These are phyloP conservation scores for Trilocha varians DNA, from an alignment of 2,888 invertebrate species.

Conservation along the genomic window DNA sequence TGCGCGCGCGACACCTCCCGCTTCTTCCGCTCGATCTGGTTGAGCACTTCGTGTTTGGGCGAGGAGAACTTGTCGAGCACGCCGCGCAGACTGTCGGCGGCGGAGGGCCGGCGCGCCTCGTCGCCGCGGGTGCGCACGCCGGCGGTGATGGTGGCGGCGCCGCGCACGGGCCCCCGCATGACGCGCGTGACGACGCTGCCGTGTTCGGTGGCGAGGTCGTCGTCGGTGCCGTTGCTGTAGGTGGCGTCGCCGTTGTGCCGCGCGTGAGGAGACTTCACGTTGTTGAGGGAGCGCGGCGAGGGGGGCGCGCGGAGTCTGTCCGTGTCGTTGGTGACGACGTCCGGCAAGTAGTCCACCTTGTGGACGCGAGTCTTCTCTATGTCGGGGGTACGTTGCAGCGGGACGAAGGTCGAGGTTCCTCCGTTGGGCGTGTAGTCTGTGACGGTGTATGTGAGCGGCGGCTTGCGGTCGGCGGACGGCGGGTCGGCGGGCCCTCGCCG, in stretches of 20 bases:
- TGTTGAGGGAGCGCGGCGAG: slow-evolving; percentile 17
- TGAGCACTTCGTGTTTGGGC: slow-evolving; percentile 39
- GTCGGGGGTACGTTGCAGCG: slow-evolving; percentile 64
- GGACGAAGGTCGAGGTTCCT: slow-evolving; percentile 55
- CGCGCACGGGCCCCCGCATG: slow-evolving; percentile 83
- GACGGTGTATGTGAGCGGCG: slow-evolving; percentile 53
- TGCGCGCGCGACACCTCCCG: slow-evolving; percentile 34
- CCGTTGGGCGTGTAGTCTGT: slow-evolving; percentile 64
- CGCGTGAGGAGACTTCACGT: slow-evolving; percentile 18
- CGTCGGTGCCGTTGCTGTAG: slow-evolving; percentile 29
- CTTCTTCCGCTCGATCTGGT: slow-evolving; percentile 37
- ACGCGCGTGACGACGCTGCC: slow-evolving; percentile 78
- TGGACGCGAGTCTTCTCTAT: slow-evolving; percentile 64
- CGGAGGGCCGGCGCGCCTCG: slow-evolving; percentile 20
- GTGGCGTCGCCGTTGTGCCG: slow-evolving; percentile 30
- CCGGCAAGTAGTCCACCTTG: slow-evolving; percentile 61
- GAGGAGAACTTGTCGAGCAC: slow-evolving; percentile 70
- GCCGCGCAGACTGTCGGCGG: slow-evolving; percentile 58
- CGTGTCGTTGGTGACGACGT: slow-evolving; percentile 59
- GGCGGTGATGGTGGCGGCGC: slow-evolving; percentile 78
- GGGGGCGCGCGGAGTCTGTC: slow-evolving; percentile 26
- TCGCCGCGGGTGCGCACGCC: slow-evolving; percentile 72
- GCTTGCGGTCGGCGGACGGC: slow-evolving; percentile 29
- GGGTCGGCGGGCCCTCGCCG: slow-evolving; percentile 32
- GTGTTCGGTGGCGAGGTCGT: slow-evolving; percentile 71